Percentiles rank a stretch among this genome's conserved stretches.
phyloP scores from a whole-genome alignment of 2,113 vertebrate genomes.

The Oophaga pumilio region DNA sequence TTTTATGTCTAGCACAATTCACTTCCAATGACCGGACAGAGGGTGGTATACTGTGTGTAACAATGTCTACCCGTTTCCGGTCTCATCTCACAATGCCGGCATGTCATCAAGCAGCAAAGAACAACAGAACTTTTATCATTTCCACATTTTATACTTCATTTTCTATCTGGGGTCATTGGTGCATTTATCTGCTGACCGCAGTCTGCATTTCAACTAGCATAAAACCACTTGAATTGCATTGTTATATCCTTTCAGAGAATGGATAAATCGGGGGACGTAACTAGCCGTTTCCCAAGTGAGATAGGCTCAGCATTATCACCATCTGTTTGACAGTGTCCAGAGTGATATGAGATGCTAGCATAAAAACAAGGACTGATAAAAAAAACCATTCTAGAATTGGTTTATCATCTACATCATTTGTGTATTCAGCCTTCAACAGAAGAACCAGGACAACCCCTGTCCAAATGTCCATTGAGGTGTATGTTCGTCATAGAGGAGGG shows the following conservation, averaged over 20 bases:
- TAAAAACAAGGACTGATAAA: neutral
- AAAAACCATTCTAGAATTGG: neutral
- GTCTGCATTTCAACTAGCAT: neutral
- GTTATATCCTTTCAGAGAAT: neutral
- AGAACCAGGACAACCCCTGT: too few relatives aligned
- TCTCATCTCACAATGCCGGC: neutral
- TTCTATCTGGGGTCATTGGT: neutral
- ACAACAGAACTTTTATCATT: neutral
- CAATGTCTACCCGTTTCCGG: neutral
- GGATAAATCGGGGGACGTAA: neutral
- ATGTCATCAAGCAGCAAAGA: neutral
- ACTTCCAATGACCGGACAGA: neutral
- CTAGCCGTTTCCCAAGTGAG: slow-evolving; percentile 24
- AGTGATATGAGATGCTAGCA: neutral
- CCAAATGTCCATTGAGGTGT: neutral
- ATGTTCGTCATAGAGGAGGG: neutral
- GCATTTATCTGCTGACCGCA: neutral
- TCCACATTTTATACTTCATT: neutral
- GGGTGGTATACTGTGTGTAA: neutral
- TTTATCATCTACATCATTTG: neutral
- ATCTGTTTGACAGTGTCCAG: slow-evolving; percentile 6
- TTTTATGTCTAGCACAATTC: slow-evolving; percentile 22
- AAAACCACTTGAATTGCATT: neutral
- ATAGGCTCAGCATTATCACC: neutral
- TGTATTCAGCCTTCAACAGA: too few relatives aligned